Evolutionary conservation across 1,140 invertebrate genomes (phyloP).

Genomic region (Agrypnia vestita): DNA sequence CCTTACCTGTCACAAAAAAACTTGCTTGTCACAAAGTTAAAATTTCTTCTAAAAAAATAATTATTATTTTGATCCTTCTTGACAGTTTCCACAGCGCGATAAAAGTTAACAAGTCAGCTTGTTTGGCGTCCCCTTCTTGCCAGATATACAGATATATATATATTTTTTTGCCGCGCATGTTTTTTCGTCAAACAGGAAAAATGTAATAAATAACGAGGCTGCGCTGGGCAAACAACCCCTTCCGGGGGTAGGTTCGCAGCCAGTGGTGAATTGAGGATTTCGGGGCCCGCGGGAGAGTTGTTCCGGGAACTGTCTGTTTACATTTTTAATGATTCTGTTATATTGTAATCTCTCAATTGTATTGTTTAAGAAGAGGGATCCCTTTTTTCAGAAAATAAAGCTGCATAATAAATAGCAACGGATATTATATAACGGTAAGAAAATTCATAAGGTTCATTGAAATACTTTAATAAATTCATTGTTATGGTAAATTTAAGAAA

Average conservation of each 20-base stretch:
- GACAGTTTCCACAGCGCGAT: slow-evolving; percentile 42
- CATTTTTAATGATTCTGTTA: slow-evolving; percentile 30
- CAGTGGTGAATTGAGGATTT: slow-evolving; percentile 7
- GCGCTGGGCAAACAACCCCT: slow-evolving; percentile 34
- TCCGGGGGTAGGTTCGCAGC: slow-evolving; percentile 41
- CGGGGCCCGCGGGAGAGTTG: slow-evolving; percentile 1
- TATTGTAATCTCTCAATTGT: slow-evolving; percentile 29
- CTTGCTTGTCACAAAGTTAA: no score
- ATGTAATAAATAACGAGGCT: slow-evolving; percentile 60
- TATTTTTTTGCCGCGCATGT: slow-evolving; percentile 36
- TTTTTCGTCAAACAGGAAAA: slow-evolving; percentile 61
- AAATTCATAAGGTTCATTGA: no score
- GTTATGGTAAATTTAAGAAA: no score
- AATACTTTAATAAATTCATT: no score
- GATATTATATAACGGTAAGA: no score
- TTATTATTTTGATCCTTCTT: slow-evolving; percentile 21
- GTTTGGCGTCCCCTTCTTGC: slow-evolving; percentile 23
- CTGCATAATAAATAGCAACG: no score
- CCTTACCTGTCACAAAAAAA: no score
- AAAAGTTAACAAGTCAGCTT: slow-evolving; percentile 51
- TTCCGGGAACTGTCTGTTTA: slow-evolving; percentile 35
- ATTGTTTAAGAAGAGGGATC: no score
- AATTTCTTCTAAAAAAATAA: background rate
- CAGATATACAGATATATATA: slow-evolving; percentile 31
- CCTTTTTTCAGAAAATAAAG: no score